These are phyloP conservation scores for Melanerpes aurifrons DNA, from an alignment of 2,113 vertebrate genomes.

Conservation along the genomic window DNA sequence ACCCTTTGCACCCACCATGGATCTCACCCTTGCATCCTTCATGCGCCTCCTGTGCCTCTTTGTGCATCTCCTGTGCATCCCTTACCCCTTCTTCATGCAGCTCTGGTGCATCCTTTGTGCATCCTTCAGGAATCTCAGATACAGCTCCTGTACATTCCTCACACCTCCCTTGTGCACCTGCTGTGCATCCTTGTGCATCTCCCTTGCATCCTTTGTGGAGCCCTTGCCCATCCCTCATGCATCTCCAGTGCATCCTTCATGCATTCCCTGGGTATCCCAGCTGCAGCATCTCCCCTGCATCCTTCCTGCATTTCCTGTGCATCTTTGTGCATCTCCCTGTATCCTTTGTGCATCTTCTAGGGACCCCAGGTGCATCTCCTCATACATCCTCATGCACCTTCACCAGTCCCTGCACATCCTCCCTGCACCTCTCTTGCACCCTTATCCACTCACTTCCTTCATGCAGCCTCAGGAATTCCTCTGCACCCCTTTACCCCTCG, in stretches of 20 bases:
- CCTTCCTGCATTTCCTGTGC: background rate
- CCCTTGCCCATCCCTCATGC: background rate
- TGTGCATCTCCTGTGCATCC: background rate
- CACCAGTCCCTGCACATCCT: background rate
- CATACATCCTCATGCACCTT: background rate
- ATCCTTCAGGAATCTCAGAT: background rate
- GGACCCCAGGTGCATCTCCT: rapidly evolving
- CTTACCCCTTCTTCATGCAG: background rate
- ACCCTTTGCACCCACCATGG: background rate
- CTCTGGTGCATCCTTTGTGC: background rate
- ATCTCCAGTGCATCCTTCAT: background rate
- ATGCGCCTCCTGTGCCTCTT: too few species aligned
- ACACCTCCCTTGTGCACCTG: background rate
- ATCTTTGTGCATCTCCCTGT: background rate
- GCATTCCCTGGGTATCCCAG: background rate
- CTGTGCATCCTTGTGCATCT: background rate
- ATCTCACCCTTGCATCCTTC: background rate
- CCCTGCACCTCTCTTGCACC: background rate
- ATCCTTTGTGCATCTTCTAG: rapidly evolving
- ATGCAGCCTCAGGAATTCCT: background rate
- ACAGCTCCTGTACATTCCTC: background rate
- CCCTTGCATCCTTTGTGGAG: background rate
- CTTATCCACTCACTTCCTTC: background rate
- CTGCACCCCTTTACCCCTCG: background rate
- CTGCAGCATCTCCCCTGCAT: background rate